A percentile compares a stretch with the other conserved stretches of the same genome.
Conservation (phyloP, 53 echinoderm and acorn worm genomes). For the Pentamera pediparva region DNA sequence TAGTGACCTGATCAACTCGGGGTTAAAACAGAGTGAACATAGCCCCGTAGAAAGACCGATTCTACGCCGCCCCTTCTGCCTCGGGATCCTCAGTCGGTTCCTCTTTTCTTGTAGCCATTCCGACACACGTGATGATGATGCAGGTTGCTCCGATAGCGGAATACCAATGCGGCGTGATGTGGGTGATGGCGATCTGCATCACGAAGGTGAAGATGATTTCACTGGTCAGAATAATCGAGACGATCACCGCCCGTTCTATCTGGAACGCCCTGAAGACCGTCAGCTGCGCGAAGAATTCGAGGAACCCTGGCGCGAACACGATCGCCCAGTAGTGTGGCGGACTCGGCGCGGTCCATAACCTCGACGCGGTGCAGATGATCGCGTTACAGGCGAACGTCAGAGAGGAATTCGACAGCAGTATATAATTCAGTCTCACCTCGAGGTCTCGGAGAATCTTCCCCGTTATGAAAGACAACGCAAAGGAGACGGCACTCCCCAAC, state of each 20-base stretch:
- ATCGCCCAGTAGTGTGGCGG: constrained; percentile 20
- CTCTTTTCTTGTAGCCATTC: constrained; percentile 1
- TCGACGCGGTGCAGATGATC: background rate
- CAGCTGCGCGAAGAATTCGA: constrained; percentile 16
- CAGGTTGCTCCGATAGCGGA: constrained; percentile 2
- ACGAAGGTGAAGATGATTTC: constrained; percentile 19
- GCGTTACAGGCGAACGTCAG: background rate
- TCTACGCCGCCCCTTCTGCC: too few relatives aligned
- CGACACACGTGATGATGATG: constrained; percentile 1
- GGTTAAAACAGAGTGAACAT: too few relatives aligned
- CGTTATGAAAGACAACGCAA: background rate
- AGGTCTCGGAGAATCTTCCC: background rate
- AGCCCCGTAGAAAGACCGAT: too few relatives aligned
- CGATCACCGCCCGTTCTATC: constrained; percentile 16
- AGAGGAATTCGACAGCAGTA: background rate
- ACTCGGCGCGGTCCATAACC: constrained; percentile 2
- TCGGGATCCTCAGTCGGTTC: too few relatives aligned
- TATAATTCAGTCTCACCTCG: background rate
- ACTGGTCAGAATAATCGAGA: constrained; percentile 1
- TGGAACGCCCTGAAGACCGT: background rate
- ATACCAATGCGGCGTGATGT: constrained; percentile 14
- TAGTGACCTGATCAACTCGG: too few relatives aligned
- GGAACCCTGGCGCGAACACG: background rate
- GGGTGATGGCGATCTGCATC: constrained; percentile 1
- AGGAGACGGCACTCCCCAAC: background rate